A percentile compares a stretch with the other conserved stretches of the same genome.
These are phyloP conservation scores for Tympanuchus pallidicinctus DNA, from an alignment of 2,113 vertebrate species.

Conservation along the genomic window DNA sequence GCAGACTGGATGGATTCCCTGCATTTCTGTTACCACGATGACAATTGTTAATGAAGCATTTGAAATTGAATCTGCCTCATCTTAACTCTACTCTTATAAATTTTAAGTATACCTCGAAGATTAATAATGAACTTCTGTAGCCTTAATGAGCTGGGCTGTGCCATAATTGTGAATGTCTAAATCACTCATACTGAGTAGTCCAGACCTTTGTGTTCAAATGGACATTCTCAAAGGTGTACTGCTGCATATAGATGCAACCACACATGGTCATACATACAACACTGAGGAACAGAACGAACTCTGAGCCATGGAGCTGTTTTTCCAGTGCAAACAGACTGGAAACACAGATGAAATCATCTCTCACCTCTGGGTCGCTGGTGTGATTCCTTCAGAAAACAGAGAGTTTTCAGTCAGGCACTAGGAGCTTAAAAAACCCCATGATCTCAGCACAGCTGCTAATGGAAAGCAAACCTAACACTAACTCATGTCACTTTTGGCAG, in stretches of 20 bases:
- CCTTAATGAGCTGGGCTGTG: background rate
- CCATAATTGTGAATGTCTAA: constrained; percentile 3
- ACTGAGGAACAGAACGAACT: background rate
- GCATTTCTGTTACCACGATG: background rate
- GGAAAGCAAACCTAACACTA: constrained; percentile 67
- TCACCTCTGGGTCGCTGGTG: constrained; percentile 55
- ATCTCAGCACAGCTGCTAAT: constrained; percentile 66
- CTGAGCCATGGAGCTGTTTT: constrained; percentile 17
- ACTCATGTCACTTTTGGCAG: constrained; percentile 62
- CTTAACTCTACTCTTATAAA: background rate
- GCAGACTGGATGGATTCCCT: background rate
- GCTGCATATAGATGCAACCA: background rate
- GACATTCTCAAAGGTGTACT: background rate
- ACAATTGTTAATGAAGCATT: background rate
- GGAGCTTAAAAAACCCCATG: constrained; percentile 69
- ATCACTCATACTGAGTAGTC: background rate
- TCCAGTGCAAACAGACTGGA: background rate
- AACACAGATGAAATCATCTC: constrained; percentile 63
- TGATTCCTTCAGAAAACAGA: constrained; percentile 56
- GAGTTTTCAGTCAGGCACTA: background rate
- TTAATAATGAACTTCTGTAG: background rate
- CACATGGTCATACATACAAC: background rate
- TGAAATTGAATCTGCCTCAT: constrained; percentile 5
- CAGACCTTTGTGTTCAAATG: background rate
- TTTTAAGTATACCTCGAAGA: constrained; percentile 9